Percentiles rank a stretch among this genome's conserved stretches.
Evolutionary conservation across 2,113 vertebrate species (phyloP).

Genomic region (Oophaga pumilio): DNA sequence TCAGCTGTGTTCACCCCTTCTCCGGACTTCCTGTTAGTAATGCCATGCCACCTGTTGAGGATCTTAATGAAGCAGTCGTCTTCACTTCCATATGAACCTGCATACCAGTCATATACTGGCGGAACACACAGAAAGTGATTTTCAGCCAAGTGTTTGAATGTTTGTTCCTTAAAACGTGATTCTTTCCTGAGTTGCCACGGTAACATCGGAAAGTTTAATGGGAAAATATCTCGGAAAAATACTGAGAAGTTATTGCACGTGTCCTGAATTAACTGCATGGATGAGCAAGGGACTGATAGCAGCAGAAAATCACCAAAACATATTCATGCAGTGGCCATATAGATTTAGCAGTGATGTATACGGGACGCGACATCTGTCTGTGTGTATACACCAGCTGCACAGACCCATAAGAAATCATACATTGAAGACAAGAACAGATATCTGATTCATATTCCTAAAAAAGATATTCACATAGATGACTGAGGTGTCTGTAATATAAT

Average conservation of each 20-base stretch:
- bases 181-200: conserved; percentile 26
- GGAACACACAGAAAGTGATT: neutral
- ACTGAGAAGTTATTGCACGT: conserved; percentile 14
- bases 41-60: neutral
- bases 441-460: too few species aligned
- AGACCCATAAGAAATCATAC: too few species aligned
- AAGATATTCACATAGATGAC: too few species aligned
- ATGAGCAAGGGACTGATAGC: neutral
- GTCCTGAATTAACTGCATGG: conserved; percentile 23
- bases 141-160: neutral
- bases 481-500: too few species aligned
- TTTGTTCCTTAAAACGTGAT: conserved; percentile 31
- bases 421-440: too few species aligned
- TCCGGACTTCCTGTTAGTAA: neutral
- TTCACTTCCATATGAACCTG: neutral
- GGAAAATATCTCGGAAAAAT: conserved; percentile 16
- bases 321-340: neutral
- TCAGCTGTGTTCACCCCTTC: conserved; percentile 1
- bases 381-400: neutral
- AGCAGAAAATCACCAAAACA: neutral
- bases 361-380: too few species aligned
- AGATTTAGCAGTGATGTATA: neutral
- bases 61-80: neutral
- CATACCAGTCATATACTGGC: neutral
- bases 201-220: conserved; percentile 32